These are phyloP conservation scores for Pseudoatta argentina DNA, from an alignment of 1,140 invertebrate species.

Conservation along the genomic window DNA sequence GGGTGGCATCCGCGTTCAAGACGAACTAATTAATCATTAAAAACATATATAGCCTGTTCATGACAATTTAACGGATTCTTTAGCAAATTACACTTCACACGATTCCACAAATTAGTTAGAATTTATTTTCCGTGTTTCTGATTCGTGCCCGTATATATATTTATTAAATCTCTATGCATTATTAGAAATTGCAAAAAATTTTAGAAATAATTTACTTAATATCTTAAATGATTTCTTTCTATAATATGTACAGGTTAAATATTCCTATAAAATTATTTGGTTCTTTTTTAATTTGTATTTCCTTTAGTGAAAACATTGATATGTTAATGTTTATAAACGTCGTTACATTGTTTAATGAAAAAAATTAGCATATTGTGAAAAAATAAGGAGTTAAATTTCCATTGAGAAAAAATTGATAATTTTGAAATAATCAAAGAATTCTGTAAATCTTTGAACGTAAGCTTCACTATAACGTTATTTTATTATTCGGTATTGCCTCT, in stretches of 20 bases:
- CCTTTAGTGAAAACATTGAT: neutral
- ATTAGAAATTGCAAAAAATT: neutral
- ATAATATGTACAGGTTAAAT: neutral
- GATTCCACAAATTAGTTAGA: neutral
- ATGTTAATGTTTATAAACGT: neutral
- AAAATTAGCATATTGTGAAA: neutral
- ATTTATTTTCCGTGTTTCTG: slow-evolving; percentile 24
- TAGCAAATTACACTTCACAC: neutral
- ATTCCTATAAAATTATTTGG: neutral
- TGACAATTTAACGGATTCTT: slow-evolving; percentile 24
- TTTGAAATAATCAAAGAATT: neutral
- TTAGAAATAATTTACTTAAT: neutral
- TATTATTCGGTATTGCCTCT: neutral
- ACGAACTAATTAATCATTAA: slow-evolving; percentile 26
- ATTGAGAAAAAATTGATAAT: neutral
- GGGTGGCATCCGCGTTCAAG: neutral
- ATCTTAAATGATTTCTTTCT: neutral
- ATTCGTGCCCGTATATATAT: neutral
- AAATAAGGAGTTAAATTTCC: neutral
- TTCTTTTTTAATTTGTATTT: neutral
- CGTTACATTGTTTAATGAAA: neutral
- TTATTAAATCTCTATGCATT: neutral
- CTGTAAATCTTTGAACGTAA: neutral
- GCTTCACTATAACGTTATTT: neutral
- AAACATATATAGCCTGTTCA: neutral